Evolutionary conservation across 2,113 vertebrate species (phyloP), one percentile per base, ranked within the genome.

Genomic region (Phalacrocorax carbo): DNA sequence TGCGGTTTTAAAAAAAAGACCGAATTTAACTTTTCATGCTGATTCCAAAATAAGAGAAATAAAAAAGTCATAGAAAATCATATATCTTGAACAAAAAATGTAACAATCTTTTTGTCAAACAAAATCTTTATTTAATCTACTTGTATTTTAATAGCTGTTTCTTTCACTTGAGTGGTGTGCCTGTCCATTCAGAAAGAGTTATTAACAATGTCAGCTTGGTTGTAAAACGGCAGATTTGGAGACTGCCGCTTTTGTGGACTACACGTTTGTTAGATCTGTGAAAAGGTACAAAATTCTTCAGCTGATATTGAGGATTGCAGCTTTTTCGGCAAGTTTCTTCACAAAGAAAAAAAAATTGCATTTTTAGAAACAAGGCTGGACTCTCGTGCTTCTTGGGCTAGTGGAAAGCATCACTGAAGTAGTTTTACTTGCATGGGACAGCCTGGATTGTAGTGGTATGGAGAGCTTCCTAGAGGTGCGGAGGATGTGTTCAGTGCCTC

Each of bases 191-290:
- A 79, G 90, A 91, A 96, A 81, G 68, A 68, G 61, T 92, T 94
- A 93, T 86, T 96, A 94, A 92, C 5, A 19, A 93, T 90, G 55
- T 65, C 81, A 94, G 82, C 72, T 95, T 95, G 88, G 83, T 85
- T 96, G 94, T 93, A 83, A 83, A 86, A 57, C 42, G 92, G 16
- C 17, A 14, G 88, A 95, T 84, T 90, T 26, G 21, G 92, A 95
- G 92, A 91, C 69, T 94, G 71, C 46, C n/a, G 57, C 86, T 88
- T 94, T 73, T 93, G 65, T 61, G 62, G 91, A 61, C 36, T 82
- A 42, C 51, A 78, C 79, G 65, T 87, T 95, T 93, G 86, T 94
- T 94, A 95, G 58, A 73, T 93, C 95, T 89, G 57, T 95, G 89
- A 82, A 68, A 92, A 89, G 82, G 36, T n/a, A 71, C 88, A 85